Percentiles rank a stretch among this genome's conserved stretches.
phyloP scores from a whole-genome alignment of 2,888 invertebrate species.

The Alloscopus bannaensis region DNA sequence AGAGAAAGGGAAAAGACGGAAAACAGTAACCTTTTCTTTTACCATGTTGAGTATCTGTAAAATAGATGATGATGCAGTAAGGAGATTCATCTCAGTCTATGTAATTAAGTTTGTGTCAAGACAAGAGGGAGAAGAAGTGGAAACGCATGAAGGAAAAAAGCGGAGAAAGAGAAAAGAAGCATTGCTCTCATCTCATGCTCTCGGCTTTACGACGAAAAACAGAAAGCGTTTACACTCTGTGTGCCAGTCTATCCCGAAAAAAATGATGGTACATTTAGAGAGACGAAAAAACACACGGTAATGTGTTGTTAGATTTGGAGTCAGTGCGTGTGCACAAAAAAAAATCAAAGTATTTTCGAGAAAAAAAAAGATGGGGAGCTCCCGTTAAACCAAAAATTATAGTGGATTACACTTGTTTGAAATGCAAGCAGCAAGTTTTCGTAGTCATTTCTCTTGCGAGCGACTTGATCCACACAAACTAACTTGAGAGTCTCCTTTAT shows the following conservation, averaged over 20 bases:
- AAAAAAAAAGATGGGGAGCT: too few species aligned
- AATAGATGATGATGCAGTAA: slow-evolving; percentile 66
- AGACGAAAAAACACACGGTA: neutral
- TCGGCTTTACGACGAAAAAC: slow-evolving; percentile 4
- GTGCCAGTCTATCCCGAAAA: neutral
- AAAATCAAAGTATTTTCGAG: slow-evolving; percentile 41
- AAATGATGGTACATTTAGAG: slow-evolving; percentile 12
- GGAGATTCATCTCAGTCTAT: slow-evolving; percentile 66
- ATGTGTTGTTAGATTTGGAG: neutral
- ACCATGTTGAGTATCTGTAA: slow-evolving; percentile 59
- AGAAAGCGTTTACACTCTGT: neutral
- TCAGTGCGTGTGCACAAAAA: slow-evolving; percentile 1
- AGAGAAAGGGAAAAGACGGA: slow-evolving; percentile 17
- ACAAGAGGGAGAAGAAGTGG: slow-evolving; percentile 48
- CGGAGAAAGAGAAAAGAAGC: slow-evolving; percentile 1
- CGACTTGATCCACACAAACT: neutral
- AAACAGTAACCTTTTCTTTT: slow-evolving; percentile 42
- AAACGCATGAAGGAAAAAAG: slow-evolving; percentile 42
- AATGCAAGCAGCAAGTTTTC: slow-evolving; percentile 31
- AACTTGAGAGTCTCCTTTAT: neutral
- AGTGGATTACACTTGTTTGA: slow-evolving; percentile 19
- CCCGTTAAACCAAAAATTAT: slow-evolving; percentile 5
- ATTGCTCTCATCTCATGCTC: neutral
- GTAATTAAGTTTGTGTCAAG: slow-evolving; percentile 70
- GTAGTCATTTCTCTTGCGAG: slow-evolving; percentile 18